phyloP scores from a whole-genome alignment of 2,888 invertebrate genomes.

The Gari tellinella region DNA sequence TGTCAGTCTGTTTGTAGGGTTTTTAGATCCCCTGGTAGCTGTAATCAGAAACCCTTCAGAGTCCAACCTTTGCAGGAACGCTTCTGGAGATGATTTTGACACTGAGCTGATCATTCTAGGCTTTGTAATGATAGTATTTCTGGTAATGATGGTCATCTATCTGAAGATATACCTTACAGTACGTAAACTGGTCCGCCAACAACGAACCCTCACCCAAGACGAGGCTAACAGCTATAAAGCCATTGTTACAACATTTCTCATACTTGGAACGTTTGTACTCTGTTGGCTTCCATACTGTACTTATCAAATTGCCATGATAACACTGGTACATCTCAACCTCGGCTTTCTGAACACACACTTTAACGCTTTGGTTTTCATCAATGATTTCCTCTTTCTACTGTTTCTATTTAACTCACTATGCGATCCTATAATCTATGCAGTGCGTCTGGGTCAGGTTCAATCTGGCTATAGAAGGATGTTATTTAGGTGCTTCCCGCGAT shows the following conservation, averaged over 20 bases:
- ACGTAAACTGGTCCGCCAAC: slow-evolving; percentile 40
- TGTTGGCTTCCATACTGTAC: slow-evolving; percentile 78
- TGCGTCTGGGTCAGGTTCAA: slow-evolving; percentile 70
- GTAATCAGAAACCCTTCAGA: background rate
- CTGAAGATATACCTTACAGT: slow-evolving; percentile 69
- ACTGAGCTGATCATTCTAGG: slow-evolving; percentile 70
- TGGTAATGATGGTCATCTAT: slow-evolving; percentile 72
- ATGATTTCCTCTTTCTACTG: slow-evolving; percentile 71
- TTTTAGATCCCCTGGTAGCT: slow-evolving; percentile 55
- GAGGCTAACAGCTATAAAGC: slow-evolving; percentile 70
- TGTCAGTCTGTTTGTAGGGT: slow-evolving; percentile 62
- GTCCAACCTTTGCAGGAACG: slow-evolving; percentile 63
- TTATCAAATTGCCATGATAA: slow-evolving; percentile 68
- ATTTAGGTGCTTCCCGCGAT: too few relatives aligned
- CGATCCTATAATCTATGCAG: slow-evolving; percentile 76
- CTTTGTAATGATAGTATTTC: slow-evolving; percentile 69
- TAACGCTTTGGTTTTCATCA: slow-evolving; percentile 53
- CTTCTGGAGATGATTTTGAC: slow-evolving; percentile 67
- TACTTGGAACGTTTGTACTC: slow-evolving; percentile 73
- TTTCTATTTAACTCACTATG: slow-evolving; percentile 69
- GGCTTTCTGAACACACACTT: slow-evolving; percentile 53
- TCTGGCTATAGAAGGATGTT: slow-evolving; percentile 56
- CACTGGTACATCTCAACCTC: slow-evolving; percentile 60
- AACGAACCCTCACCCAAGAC: slow-evolving; percentile 50
- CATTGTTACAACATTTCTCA: slow-evolving; percentile 74